These are phyloP conservation scores for Cacatua alba DNA, from an alignment of 2,113 vertebrate genomes.

Conservation along the genomic window DNA sequence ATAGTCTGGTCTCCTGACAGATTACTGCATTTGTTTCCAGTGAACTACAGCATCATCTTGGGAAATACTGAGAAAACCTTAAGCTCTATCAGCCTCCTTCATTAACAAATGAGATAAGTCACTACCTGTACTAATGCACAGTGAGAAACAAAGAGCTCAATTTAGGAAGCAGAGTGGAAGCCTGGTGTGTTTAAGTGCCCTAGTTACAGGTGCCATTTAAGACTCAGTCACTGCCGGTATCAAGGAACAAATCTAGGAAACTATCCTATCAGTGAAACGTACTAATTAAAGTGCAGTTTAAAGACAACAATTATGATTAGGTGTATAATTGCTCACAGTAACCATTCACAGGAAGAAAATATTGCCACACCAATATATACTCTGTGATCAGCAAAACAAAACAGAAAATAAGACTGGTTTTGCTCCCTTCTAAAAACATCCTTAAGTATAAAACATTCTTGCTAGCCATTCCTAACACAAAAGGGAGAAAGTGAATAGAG, in stretches of 20 bases:
- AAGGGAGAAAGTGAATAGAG: not conserved
- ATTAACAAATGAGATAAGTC: not conserved
- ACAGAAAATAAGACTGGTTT: not conserved
- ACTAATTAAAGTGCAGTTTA: slow-evolving; percentile 7
- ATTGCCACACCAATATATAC: not conserved
- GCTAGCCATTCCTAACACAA: not conserved
- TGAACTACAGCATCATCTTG: not conserved
- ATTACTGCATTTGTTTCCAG: not conserved
- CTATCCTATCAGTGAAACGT: not conserved
- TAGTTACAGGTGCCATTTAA: not conserved
- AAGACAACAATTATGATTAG: not conserved
- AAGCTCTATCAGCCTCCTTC: not conserved
- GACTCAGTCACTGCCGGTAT: not conserved
- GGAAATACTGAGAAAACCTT: not conserved
- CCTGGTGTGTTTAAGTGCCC: not conserved
- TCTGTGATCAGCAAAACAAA: not conserved
- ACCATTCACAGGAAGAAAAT: not conserved
- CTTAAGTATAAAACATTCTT: not conserved
- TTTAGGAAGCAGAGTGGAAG: not conserved
- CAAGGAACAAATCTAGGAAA: not conserved
- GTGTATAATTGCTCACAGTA: not conserved
- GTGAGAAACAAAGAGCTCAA: not conserved
- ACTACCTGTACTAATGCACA: not conserved
- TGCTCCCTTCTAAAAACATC: not conserved
- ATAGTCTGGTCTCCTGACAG: not conserved